Base-by-base conservation (phyloP, 1,140 invertebrate genomes). In the Anthonomus grandis region DNA sequence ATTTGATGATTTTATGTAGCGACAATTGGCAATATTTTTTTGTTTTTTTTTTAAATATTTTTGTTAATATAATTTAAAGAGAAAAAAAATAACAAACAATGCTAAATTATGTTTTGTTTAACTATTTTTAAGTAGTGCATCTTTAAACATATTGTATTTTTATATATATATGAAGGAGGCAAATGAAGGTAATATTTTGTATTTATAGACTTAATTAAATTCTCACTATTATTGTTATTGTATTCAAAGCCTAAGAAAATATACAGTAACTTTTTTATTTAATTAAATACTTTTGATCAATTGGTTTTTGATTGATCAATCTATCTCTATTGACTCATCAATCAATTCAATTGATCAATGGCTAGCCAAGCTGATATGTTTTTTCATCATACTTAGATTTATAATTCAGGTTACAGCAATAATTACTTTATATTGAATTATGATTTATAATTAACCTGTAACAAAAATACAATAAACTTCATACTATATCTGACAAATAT, bases 1-100 rank as follows among this genome's bases (percentile, higher is more conserved):
- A 50, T 85, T 76, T 57, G 78, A 85, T 66, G 83, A 85, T 66
- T 86, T 85, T 64, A 86, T 86, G 82, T 85, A 83, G 78, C 78
- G 66, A n/a, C n/a, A n/a, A n/a, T n/a, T n/a, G n/a, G 44, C 37
- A 58, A 50, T 49, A 57, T 12, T 31, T 31, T 6, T 49, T 57
- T 41, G 42, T 48, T 57, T 31, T 27, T 25, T 49, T 49, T 46
- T 15, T 57, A 18, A 47, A 49, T 49, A 41, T 31, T 48, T 31
- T 48, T 22, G 12, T 46, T n/a, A 31, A n/a, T 24, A 9, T 12
- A 36, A 10, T 38, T 47, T 45, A 45, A 36, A n/a, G 17, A 41
- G 21, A 22, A 38, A n/a, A n/a, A n/a, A n/a, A n/a, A n/a, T n/a
- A n/a, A n/a, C n/a, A n/a, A n/a, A n/a, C n/a, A n/a, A 18, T 17